Base-by-base conservation (phyloP, 2,113 vertebrate species). In the Forbesichthys agassizii region DNA sequence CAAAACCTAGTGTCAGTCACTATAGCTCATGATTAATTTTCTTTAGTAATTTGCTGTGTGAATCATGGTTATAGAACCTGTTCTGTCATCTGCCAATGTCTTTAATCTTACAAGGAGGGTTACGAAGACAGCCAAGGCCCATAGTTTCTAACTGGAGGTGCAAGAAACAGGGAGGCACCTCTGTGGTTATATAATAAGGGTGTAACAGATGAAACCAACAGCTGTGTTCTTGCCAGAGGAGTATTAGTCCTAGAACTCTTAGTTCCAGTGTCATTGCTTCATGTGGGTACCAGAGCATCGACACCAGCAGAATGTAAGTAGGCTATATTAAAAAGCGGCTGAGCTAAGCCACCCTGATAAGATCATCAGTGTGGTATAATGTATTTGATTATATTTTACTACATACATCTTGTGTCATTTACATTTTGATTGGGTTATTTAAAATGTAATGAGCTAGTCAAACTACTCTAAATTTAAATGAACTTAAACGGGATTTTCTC, bases 91-190 rank as follows among this genome's bases (percentile, higher is more conserved):
- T 42, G 36, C 7, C 36, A 42, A 42, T 8, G 36, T 42, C 36
- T 6, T 5, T 42, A 42, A 42, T 6, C 36, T 42, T 42, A 42
- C 36, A 42, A 42, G 36, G 36, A 42, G 7, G 36, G 36, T 42
- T 5, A 42, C 3, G 7, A 42, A 27, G 27, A 27, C 27, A 27
- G 27, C 27, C 27, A 27, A 42, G 36, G 36, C 3, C 3, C 66
- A 33, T 36, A 72, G 8, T 67, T 72, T 65, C 36, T 42, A 75
- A 62, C 64, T 70, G 64, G 47, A 61, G 67, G 73, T 78, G 59
- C 64, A 53, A 67, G 71, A 56, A 72, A 6, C 61, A 13, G 62
- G 49, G 49, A 11, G 49, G 9, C 3, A 51, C 49, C 13, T 10
- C 13, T 4, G 11, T 13, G 13, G 49, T 51, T 51, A 51, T 51